phyloP scores from a whole-genome alignment of 2,797 vertebrate species.

The Eremophila alpestris region DNA sequence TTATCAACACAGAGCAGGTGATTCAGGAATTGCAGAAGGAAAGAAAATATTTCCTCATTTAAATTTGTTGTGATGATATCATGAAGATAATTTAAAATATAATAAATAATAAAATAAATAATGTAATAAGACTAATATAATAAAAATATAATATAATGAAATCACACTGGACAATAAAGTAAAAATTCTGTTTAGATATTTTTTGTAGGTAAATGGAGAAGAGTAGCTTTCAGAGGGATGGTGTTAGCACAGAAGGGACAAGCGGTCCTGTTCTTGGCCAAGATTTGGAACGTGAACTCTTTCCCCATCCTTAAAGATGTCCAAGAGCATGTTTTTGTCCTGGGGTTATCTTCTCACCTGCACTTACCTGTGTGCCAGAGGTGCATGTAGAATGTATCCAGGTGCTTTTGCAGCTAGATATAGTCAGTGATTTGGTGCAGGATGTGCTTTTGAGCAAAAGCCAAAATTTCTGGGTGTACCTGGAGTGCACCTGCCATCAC shows the following conservation, averaged over 20 bases:
- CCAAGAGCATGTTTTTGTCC: neutral
- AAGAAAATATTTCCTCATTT: neutral
- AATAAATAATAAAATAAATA: neutral
- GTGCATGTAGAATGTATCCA: rapidly evolving
- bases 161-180: neutral
- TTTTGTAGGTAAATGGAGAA: neutral
- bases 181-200: neutral
- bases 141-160: neutral
- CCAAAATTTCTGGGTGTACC: neutral
- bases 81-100: neutral
- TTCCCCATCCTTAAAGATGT: neutral
- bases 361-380: neutral
- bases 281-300: neutral
- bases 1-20: rapidly evolving
- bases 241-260: neutral
- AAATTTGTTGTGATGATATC: neutral
- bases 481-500: rapidly evolving
- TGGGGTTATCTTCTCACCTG: neutral
- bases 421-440: neutral
- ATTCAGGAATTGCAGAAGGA: neutral
- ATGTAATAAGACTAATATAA: neutral
- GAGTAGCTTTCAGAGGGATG: neutral
- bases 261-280: neutral
- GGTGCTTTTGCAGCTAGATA: neutral
- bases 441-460: neutral